Base-by-base conservation (phyloP, 1,140 invertebrate genomes). In the Galendromus occidentalis region DNA sequence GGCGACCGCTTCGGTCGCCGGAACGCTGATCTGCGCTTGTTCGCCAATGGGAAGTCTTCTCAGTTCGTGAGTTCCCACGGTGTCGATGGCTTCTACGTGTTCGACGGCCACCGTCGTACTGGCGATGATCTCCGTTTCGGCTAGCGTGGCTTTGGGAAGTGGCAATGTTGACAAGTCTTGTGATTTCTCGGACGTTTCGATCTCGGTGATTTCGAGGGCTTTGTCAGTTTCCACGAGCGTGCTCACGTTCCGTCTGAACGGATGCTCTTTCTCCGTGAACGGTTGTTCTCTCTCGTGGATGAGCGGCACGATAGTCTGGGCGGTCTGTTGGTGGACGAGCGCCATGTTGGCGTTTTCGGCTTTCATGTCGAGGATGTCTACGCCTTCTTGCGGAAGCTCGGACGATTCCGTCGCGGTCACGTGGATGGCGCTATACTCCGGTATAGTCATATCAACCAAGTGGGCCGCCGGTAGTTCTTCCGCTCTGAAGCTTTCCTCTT, bases 11-110 rank as follows among this genome's bases (percentile, higher is more conserved):
- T 82, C 79, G 64, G 78, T 74, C 67, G 78, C 75, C 59, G 76
- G 69, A 25, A 83, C 64, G 1, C 67, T 71, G 17, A 82, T 47
- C 45, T 77, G 72, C 17, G 80, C 81, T 12, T 64, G 66, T 71
- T 71, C 78, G 79, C 7, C 68, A 39, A 77, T 74, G 1, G 78
- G 76, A 70, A 72, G 69, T 25, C 51, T 28, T 25, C 42, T 42
- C 14, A 65, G 22, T 12, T 63, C 33, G n/a, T 68, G 44, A 33
- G 30, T 55, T 18, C 63, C 66, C 30, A 66, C 69, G 29, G 78
- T 79, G 72, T 84, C 81, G 72, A 82, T 80, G 25, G 80, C 69
- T 1, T 78, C 67, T 1, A 79, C 76, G 67, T 77, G 75, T n/a
- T 75, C 75, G 39, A 79, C 71, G 47, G 76, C 76, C n/a, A 78